phyloP scores from a whole-genome alignment of 2,888 invertebrate genomes.

The Parasteatoda lunata region DNA sequence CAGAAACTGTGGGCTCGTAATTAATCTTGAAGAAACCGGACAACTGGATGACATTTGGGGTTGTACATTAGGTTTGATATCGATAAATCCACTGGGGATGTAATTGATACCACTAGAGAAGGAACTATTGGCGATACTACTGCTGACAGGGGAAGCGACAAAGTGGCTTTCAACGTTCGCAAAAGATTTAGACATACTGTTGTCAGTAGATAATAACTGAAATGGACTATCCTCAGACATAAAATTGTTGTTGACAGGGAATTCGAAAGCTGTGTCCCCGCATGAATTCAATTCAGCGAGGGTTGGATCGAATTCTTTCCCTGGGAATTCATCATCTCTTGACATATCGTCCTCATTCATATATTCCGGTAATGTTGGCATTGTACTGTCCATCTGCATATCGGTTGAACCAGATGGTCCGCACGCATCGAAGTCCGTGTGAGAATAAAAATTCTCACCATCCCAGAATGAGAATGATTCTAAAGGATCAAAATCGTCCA shows the following conservation, averaged over 20 bases:
- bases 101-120: constrained; percentile 42
- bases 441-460: constrained; percentile 59
- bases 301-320: constrained; percentile 78
- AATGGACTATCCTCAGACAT: constrained; percentile 38
- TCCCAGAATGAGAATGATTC: constrained; percentile 64
- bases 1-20: constrained; percentile 34
- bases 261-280: constrained; percentile 85
- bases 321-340: constrained; percentile 58
- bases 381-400: constrained; percentile 21
- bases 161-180: constrained; percentile 51
- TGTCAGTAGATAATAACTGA: constrained; percentile 20
- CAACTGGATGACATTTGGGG: constrained; percentile 62
- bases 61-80: constrained; percentile 47
- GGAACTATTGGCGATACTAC: constrained; percentile 41
- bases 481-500: constrained; percentile 63
- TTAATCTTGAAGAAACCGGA: constrained; percentile 46
- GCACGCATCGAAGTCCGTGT: constrained; percentile 18
- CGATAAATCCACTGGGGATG: constrained; percentile 48
- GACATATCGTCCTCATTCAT: constrained; percentile 52
- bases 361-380: constrained; percentile 40
- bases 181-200: constrained; percentile 38
- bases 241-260: constrained; percentile 28
- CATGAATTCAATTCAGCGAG: constrained; percentile 89
- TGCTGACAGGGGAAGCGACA: constrained; percentile 37
- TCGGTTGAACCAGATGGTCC: neutral